Percentiles rank a stretch among this genome's conserved stretches.
Conservation (phyloP, 2,888 invertebrate genomes). For the Caenorhabditis imperialis region DNA sequence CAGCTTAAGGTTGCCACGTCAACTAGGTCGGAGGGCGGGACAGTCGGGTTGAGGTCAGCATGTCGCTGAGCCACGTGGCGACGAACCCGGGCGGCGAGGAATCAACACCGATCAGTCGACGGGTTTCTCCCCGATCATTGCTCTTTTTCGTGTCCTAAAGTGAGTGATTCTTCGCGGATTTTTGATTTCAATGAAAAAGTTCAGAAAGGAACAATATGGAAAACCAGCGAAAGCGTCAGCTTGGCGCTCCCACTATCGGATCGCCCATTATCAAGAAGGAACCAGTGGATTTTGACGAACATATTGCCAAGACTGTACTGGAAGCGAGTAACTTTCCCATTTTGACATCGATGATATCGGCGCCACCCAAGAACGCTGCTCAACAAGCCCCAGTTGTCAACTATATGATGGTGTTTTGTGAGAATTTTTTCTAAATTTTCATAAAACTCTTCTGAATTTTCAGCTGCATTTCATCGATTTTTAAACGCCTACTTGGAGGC, state of each 20-base stretch:
- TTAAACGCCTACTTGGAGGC: constrained; percentile 26
- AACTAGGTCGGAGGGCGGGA: constrained; percentile 24
- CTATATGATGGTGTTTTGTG: constrained; percentile 24
- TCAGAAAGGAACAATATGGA: no score
- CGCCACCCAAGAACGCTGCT: no score
- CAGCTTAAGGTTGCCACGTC: constrained; percentile 31
- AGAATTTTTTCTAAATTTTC: constrained; percentile 9
- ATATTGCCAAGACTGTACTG: background rate
- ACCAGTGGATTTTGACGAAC: background rate
- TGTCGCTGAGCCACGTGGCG: constrained; percentile 5
- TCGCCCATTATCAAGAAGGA: constrained; percentile 1
- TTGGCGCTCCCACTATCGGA: background rate
- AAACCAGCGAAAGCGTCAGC: constrained; percentile 25
- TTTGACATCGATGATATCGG: constrained; percentile 8
- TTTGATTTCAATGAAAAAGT: no score
- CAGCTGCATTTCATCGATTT: constrained; percentile 35
- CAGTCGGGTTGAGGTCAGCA: constrained; percentile 18
- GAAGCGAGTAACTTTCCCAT: constrained; percentile 1
- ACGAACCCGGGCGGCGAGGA: background rate
- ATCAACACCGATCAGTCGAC: background rate
- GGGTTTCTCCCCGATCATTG: no score
- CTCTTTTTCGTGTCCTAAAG: no score
- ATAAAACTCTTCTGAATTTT: background rate
- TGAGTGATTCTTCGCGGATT: no score
- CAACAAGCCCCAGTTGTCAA: background rate